Percentiles rank a stretch among this genome's conserved stretches.
These are phyloP conservation scores for Metaphire vulgaris DNA, from an alignment of 1,140 invertebrate species.

Conservation along the genomic window DNA sequence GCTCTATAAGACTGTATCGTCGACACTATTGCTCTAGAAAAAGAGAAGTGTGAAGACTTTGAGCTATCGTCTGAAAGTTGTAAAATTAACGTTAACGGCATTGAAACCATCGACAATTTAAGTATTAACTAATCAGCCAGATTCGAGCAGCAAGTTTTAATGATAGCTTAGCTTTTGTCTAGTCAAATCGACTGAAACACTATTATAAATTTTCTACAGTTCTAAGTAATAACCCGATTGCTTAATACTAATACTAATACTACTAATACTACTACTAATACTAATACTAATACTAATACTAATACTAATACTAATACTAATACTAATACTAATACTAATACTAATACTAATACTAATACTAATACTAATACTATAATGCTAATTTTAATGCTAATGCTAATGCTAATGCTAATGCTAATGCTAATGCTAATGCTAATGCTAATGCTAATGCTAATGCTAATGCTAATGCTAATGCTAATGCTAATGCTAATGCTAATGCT, in stretches of 20 bases:
- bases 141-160: too few species aligned
- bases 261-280: not conserved
- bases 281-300: conserved; percentile 3
- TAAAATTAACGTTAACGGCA: too few species aligned
- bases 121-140: too few species aligned
- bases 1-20: too few species aligned
- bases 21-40: too few species aligned
- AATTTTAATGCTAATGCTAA: not conserved
- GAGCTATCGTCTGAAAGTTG: too few species aligned
- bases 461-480: not conserved
- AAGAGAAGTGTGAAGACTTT: too few species aligned
- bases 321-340: conserved; percentile 3
- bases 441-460: not conserved
- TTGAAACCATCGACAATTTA: too few species aligned
- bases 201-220: too few species aligned
- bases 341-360: not conserved
- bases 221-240: too few species aligned
- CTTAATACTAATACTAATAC: conserved; percentile 3
- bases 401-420: not conserved
- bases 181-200: too few species aligned
- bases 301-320: conserved; percentile 3
- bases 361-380: not conserved
- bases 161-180: too few species aligned
- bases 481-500: not conserved
- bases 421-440: not conserved